A percentile compares a stretch with the other conserved stretches of the same genome.
phyloP scores from a whole-genome alignment of 2,113 vertebrate genomes.

The Lycocorax pyrrhopterus region DNA sequence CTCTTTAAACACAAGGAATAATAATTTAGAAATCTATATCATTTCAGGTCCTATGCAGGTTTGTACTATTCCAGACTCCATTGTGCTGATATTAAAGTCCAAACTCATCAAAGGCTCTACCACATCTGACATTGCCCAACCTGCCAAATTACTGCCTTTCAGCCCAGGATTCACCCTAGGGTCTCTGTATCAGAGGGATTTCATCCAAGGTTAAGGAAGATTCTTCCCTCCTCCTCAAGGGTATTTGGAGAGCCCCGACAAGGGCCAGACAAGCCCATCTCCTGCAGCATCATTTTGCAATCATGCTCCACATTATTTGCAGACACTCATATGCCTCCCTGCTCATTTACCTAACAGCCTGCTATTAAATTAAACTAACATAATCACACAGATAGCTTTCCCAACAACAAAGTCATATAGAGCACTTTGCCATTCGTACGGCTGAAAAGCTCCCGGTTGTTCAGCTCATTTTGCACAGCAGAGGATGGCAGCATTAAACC shows the following conservation, averaged over 20 bases:
- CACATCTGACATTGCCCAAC: neutral
- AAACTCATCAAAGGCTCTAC: neutral
- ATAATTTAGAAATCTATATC: too few species aligned
- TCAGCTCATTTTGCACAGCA: neutral
- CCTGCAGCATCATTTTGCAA: neutral
- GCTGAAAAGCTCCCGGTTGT: neutral
- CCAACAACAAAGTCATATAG: neutral
- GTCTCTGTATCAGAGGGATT: neutral
- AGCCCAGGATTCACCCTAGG: neutral
- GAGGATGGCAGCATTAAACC: neutral
- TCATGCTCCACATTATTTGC: neutral
- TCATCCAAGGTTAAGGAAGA: neutral
- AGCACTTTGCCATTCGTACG: neutral
- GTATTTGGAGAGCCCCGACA: neutral
- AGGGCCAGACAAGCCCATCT: neutral
- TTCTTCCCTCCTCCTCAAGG: neutral
- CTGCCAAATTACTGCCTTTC: neutral
- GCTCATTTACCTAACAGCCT: constrained; percentile 38
- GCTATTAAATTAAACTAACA: constrained; percentile 39
- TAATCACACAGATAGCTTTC: constrained; percentile 7
- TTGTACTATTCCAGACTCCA: neutral
- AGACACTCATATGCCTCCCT: constrained; percentile 6
- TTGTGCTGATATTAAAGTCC: neutral
- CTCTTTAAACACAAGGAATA: neutral
- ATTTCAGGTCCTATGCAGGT: neutral